These are phyloP conservation scores for Mormyrus lacerda DNA, from an alignment of 2,113 vertebrate genomes.

Conservation along the genomic window DNA sequence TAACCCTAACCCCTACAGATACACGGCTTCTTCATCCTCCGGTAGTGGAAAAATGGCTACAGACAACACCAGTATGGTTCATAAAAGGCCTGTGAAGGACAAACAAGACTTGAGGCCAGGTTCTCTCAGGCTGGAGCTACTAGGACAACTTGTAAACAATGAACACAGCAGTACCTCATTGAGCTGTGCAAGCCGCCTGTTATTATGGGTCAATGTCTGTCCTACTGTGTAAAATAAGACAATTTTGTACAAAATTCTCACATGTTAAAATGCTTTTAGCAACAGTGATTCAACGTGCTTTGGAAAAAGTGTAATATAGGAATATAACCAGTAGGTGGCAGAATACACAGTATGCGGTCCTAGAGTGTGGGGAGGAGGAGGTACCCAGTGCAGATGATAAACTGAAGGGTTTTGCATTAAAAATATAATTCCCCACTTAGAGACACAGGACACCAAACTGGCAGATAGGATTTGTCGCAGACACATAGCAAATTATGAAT, in stretches of 20 bases:
- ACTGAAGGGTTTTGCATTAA: background rate
- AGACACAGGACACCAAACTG: background rate
- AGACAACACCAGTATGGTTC: background rate
- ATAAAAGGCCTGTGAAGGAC: background rate
- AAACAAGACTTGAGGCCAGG: background rate
- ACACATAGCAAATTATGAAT: background rate
- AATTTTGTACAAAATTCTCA: conserved; percentile 1
- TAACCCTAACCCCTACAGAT: background rate
- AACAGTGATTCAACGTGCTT: background rate
- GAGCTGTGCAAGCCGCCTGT: background rate
- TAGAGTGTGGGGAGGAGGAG: background rate
- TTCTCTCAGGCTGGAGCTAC: background rate
- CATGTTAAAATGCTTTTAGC: background rate
- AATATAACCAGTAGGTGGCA: background rate
- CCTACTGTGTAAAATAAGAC: conserved; percentile 6
- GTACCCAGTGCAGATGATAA: background rate
- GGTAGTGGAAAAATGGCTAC: background rate
- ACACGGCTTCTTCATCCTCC: background rate
- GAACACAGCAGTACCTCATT: background rate
- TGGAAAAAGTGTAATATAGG: background rate
- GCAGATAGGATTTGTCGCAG: background rate
- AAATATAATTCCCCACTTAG: background rate
- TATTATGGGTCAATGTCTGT: conserved; percentile 9
- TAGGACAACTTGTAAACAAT: background rate
- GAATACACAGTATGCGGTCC: background rate